These are phyloP conservation scores for Aphrocallistes beatrix DNA, from an alignment of 37 sponge, comb jelly and placozoan genomes.

Conservation along the genomic window DNA sequence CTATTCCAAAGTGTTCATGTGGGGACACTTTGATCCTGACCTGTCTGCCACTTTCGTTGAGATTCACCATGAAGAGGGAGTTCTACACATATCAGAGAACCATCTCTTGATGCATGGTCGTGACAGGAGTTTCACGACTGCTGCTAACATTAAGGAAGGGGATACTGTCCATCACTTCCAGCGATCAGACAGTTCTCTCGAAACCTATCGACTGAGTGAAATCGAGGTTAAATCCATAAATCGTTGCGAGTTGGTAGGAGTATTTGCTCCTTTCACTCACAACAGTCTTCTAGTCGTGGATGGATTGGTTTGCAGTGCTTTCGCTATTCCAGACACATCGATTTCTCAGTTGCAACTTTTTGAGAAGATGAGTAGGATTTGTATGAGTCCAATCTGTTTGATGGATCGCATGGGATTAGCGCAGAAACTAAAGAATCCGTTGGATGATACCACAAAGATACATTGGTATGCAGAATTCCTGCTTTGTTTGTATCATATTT, in stretches of 20 bases:
- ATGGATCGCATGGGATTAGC: not conserved
- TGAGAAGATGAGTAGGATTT: not conserved
- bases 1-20: slow-evolving; percentile 12
- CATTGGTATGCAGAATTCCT: too few relatives aligned
- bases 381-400: not conserved
- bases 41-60: not conserved
- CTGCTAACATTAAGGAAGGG: not conserved
- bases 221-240: not conserved
- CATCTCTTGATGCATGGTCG: not conserved
- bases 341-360: not conserved
- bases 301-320: slow-evolving; percentile 1
- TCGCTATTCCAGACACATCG: not conserved
- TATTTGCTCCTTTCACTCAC: not conserved
- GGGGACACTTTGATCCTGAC: not conserved
- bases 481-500: too few relatives aligned
- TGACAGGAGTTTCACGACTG: not conserved
- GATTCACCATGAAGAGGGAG: not conserved
- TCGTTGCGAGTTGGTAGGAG: not conserved
- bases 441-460: too few relatives aligned
- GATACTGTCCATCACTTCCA: not conserved
- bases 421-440: too few relatives aligned
- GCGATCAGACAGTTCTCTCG: not conserved
- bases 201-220: not conserved
- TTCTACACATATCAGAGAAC: not conserved
- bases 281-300: not conserved